These are phyloP conservation scores for Halesus radiatus DNA, from an alignment of 1,140 invertebrate species.

Conservation along the genomic window DNA sequence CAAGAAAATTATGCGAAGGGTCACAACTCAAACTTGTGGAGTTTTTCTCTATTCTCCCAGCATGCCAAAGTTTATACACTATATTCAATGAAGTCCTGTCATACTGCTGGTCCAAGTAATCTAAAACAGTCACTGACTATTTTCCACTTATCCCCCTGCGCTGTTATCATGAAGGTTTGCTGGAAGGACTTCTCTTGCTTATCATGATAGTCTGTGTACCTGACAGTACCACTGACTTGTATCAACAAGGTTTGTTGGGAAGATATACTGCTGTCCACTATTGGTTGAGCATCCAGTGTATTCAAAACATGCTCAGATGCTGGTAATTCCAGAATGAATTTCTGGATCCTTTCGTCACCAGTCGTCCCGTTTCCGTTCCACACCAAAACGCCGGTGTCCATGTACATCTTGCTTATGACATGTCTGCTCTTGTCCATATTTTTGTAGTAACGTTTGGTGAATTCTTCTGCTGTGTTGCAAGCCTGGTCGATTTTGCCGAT, in stretches of 20 bases:
- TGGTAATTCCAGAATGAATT: slow-evolving; percentile 83
- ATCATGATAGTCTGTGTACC: slow-evolving; percentile 74
- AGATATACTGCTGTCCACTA: slow-evolving; percentile 77
- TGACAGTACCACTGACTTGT: slow-evolving; percentile 81
- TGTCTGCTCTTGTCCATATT: slow-evolving; percentile 85
- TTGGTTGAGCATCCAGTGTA: slow-evolving; percentile 84
- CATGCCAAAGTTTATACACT: too few species aligned
- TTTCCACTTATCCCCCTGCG: slow-evolving; percentile 89
- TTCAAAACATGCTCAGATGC: slow-evolving; percentile 77
- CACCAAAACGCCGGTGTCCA: slow-evolving; percentile 82
- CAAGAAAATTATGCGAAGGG: too few species aligned
- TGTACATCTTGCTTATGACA: slow-evolving; percentile 83
- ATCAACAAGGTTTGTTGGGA: slow-evolving; percentile 82
- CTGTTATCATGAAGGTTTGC: slow-evolving; percentile 87
- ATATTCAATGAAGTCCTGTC: background rate
- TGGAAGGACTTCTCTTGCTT: slow-evolving; percentile 76
- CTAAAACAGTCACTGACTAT: slow-evolving; percentile 88
- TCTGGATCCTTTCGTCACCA: slow-evolving; percentile 83
- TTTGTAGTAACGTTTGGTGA: slow-evolving; percentile 87
- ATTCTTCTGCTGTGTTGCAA: slow-evolving; percentile 83
- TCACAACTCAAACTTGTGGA: too few species aligned
- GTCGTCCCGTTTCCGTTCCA: slow-evolving; percentile 89
- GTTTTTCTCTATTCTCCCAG: too few species aligned
- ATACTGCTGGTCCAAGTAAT: slow-evolving; percentile 69
- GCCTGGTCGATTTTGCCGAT: slow-evolving; percentile 74